A percentile compares a stretch with the other conserved stretches of the same genome.
Conservation (phyloP, 2,888 invertebrate species). For the Andrena dorsata region DNA sequence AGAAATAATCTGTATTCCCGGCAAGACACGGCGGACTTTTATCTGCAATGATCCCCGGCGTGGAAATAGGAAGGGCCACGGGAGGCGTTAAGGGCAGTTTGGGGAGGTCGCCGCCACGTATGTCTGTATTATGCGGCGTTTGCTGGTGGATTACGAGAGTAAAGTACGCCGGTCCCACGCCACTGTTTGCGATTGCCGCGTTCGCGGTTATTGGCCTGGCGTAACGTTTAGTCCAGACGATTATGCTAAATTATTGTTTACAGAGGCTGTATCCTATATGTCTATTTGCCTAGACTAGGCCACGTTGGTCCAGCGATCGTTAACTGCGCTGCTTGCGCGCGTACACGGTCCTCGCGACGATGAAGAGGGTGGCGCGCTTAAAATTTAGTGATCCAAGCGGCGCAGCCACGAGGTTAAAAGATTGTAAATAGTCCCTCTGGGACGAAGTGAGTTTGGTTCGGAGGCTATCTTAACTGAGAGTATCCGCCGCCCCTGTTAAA, state of each 20-base stretch:
- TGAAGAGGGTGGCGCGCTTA: conserved; percentile 7
- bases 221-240: conserved; percentile 75
- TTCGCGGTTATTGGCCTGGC: conserved; percentile 79
- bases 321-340: conserved; percentile 16
- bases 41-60: not conserved
- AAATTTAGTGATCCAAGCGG: not conserved
- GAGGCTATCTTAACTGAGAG: too few relatives aligned
- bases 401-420: too few relatives aligned
- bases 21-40: conserved; percentile 3
- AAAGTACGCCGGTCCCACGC: conserved; percentile 76
- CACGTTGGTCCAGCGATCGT: conserved; percentile 47
- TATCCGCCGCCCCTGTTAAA: too few relatives aligned
- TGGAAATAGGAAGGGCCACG: not conserved
- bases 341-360: not conserved
- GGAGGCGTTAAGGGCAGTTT: conserved; percentile 63
- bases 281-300: conserved; percentile 64
- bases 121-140: conserved; percentile 82
- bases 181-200: conserved; percentile 79
- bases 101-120: conserved; percentile 76
- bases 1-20: conserved; percentile 23
- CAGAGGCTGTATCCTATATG: conserved; percentile 73
- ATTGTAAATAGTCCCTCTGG: too few relatives aligned
- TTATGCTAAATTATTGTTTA: conserved; percentile 81
- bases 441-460: not conserved
- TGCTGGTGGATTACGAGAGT: conserved; percentile 80